Base-by-base conservation (phyloP, 2,797 vertebrate genomes). In the Atherinosoma microstoma region DNA sequence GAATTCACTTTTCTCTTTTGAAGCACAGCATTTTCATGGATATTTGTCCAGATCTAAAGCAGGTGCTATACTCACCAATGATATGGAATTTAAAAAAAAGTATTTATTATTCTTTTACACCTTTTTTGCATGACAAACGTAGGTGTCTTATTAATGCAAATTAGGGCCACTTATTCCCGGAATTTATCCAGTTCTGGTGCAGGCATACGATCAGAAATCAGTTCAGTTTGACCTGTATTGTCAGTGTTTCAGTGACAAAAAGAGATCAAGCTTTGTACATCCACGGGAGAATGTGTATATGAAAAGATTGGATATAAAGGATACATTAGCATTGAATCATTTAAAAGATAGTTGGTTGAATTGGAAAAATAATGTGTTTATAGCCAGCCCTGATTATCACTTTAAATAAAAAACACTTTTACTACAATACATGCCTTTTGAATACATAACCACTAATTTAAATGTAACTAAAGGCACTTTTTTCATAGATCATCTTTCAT, bases 1-100 rank as follows among this genome's bases (percentile, higher is more conserved):
- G 29, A 77, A 60, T 56, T 66, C 16, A 70, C 56, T 54, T 57
- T 58, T 61, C 20, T 64, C 34, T 64, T 22, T 24, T 34, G 12
- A 38, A 72, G 67, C 40, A 66, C 32, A 15, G 32, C 20, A 3
- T 56, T n/a, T 16, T 27, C 27, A 30, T 30, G 54, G 15, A 32
- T 8, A 18, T 57, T 32, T 57, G 29, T 57, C 54, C 8, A 57
- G 20, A 57, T 57, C 29, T 20, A 30, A 54, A 2, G 4, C 16
- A 18, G n/a, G 10, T 3, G 20, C 7, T 20, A 3, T n/a, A 3
- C 40, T 45, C 42, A 45, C 42, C 6, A 18, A n/a, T 47, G 42
- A 20, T 47, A 47, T 20, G 18, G 5, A 20, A 18, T 36, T 36
- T 11, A 36, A 36, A 36, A 36, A 11, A 27, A 27, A 27, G 24